Percentiles rank a stretch among this genome's conserved stretches.
Conservation (phyloP, 2,888 invertebrate species). For the Linyphia triangularis region DNA sequence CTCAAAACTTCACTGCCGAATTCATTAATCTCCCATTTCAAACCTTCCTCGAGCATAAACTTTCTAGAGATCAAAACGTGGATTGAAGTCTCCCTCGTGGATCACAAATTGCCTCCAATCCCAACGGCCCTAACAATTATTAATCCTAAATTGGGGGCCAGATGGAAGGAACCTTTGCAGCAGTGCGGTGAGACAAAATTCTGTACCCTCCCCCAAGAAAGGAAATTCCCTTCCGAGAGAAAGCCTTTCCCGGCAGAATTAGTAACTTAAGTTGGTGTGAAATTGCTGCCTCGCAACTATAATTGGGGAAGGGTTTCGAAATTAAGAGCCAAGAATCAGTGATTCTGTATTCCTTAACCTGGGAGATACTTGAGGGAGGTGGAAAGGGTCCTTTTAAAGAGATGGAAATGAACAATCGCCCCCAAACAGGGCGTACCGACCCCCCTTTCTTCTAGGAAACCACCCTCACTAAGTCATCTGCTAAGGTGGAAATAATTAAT, state of each 20-base stretch:
- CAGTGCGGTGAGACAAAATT: background rate
- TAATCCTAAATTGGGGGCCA: constrained; percentile 47
- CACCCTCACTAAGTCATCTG: constrained; percentile 12
- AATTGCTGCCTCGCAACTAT: constrained; percentile 55
- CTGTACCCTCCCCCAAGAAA: background rate
- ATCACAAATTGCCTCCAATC: constrained; percentile 20
- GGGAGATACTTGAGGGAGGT: constrained; percentile 14
- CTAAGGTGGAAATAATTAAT: constrained; percentile 73
- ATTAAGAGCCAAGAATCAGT: constrained; percentile 69
- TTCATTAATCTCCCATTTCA: background rate
- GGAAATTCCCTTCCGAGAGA: background rate
- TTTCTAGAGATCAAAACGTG: background rate
- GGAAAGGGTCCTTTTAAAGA: constrained; percentile 49
- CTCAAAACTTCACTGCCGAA: too few species aligned
- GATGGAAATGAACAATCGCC: constrained; percentile 69
- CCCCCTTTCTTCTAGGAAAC: background rate
- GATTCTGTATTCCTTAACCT: constrained; percentile 63
- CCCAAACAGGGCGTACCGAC: constrained; percentile 17
- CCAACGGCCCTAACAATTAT: constrained; percentile 28
- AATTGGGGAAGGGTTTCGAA: constrained; percentile 41
- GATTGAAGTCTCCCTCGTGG: background rate
- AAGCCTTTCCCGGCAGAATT: constrained; percentile 38
- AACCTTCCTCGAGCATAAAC: constrained; percentile 5
- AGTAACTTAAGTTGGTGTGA: constrained; percentile 67
- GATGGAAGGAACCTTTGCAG: background rate